phyloP scores from a whole-genome alignment of 2,113 vertebrate genomes.

The Amia ocellicauda region DNA sequence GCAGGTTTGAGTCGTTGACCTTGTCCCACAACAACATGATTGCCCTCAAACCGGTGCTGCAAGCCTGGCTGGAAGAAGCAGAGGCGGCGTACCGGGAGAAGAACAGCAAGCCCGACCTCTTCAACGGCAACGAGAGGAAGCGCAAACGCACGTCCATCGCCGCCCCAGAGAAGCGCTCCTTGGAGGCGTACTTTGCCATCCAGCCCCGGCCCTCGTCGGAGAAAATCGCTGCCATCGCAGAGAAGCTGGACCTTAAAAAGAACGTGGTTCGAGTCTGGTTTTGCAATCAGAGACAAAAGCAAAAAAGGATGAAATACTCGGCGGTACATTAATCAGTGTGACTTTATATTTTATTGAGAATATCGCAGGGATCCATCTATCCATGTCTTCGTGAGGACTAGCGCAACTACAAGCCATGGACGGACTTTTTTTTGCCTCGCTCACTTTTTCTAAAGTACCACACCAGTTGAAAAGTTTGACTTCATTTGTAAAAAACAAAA shows the following conservation, averaged over 20 bases:
- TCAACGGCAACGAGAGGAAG: slow-evolving; percentile 76
- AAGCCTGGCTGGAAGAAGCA: slow-evolving; percentile 89
- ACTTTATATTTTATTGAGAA: slow-evolving; percentile 33
- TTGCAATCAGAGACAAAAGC: slow-evolving; percentile 91
- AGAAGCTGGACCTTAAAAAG: slow-evolving; percentile 92
- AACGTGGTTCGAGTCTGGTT: slow-evolving; percentile 94
- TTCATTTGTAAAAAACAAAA: slow-evolving; percentile 16
- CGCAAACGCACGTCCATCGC: slow-evolving; percentile 90
- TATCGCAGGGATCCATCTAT: slow-evolving; percentile 55
- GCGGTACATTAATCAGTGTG: slow-evolving; percentile 70
- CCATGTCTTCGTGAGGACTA: slow-evolving; percentile 4
- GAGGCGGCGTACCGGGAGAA: slow-evolving; percentile 81
- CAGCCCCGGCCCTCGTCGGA: slow-evolving; percentile 88
- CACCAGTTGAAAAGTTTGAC: slow-evolving; percentile 19
- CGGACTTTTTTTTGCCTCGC: slow-evolving; percentile 25
- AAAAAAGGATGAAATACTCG: slow-evolving; percentile 93
- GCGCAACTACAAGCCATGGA: slow-evolving; percentile 28
- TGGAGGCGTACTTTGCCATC: slow-evolving; percentile 90
- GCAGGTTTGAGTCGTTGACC: slow-evolving; percentile 90
- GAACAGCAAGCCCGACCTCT: slow-evolving; percentile 77
- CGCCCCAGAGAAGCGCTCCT: slow-evolving; percentile 86
- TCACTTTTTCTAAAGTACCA: slow-evolving; percentile 30
- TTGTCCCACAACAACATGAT: slow-evolving; percentile 95
- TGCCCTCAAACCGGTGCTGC: slow-evolving; percentile 85
- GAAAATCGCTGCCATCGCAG: slow-evolving; percentile 87